Evolutionary conservation across 2,888 invertebrate genomes (phyloP).

Genomic region (Habrosyne pyritoides): DNA sequence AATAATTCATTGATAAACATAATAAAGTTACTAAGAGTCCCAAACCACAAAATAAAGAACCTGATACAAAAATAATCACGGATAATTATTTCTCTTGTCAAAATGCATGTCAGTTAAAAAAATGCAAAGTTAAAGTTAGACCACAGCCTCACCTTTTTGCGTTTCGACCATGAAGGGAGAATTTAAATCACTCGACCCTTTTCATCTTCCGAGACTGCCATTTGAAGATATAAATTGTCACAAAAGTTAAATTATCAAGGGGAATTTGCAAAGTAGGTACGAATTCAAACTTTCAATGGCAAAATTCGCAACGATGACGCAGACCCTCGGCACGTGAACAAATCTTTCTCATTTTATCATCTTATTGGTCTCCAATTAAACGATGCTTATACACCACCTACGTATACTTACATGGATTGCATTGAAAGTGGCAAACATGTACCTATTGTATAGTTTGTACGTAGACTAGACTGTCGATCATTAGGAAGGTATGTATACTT

Average conservation of each 20-base stretch:
- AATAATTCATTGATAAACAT: neutral
- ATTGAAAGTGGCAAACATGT: neutral
- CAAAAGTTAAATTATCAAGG: constrained; percentile 22
- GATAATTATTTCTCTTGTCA: no score
- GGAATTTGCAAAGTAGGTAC: constrained; percentile 15
- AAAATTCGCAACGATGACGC: constrained; percentile 21
- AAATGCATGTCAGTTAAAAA: neutral
- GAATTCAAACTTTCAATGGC: constrained; percentile 13
- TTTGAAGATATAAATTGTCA: constrained; percentile 27
- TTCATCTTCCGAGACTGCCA: constrained; percentile 34
- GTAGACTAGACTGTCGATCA: neutral
- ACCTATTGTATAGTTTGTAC: no score
- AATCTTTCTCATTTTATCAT: neutral
- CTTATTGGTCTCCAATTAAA: neutral
- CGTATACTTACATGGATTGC: neutral
- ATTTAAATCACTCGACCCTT: constrained; percentile 40
- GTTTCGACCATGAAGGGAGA: constrained; percentile 16
- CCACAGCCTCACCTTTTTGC: constrained; percentile 8
- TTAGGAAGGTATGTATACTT: no score
- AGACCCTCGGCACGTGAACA: neutral
- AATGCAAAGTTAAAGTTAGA: no score
- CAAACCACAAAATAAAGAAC: neutral
- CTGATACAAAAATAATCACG: neutral
- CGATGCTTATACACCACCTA: neutral
- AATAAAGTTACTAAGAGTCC: no score